Evolutionary conservation across 1,140 invertebrate genomes (phyloP), one percentile per base, ranked within the genome.

Genomic region (Himalopsyche phryganea): DNA sequence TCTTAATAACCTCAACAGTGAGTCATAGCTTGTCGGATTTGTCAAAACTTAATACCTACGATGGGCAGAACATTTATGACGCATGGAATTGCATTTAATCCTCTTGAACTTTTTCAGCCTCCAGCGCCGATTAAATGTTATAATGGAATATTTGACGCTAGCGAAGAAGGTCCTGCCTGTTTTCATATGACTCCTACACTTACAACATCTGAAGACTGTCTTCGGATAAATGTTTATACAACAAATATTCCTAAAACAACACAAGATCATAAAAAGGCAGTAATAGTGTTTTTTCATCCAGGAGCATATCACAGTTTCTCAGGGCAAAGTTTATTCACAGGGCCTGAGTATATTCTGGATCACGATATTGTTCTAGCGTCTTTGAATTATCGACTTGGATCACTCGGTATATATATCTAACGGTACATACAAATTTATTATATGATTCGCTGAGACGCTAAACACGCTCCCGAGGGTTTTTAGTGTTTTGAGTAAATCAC

Each of bases 361-460:
- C 72, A 80, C 14, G 81, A 86, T 56, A 63, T 88, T 28, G 82
- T 90, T 5, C 74, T 85, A 2, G 83, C 90, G 1, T 85, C 83
- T 0, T 79, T 88, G 7, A 90, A 90, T 69, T 89, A 89, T 69
- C 75, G 87, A 13, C 72, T 89, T 2, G 83, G 74, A 32, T 81
- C 79, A 0, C 66, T 84, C 42, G 83, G 79, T 81, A 66, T 58
- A 46, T 48, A n/a, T n/a, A n/a, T n/a, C n/a, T n/a, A n/a, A n/a
- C n/a, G n/a, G n/a, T n/a, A n/a, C n/a, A n/a, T n/a, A n/a, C n/a
- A n/a, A n/a, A n/a, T n/a, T n/a, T n/a, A n/a, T n/a, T n/a, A n/a
- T n/a, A n/a, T n/a, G n/a, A n/a, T n/a, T n/a, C n/a, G n/a, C n/a
- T n/a, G n/a, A n/a, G n/a, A n/a, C n/a, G n/a, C n/a, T n/a, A n/a